Conservation (phyloP, 1,140 invertebrate species). For the Hyphantria cunea region DNA sequence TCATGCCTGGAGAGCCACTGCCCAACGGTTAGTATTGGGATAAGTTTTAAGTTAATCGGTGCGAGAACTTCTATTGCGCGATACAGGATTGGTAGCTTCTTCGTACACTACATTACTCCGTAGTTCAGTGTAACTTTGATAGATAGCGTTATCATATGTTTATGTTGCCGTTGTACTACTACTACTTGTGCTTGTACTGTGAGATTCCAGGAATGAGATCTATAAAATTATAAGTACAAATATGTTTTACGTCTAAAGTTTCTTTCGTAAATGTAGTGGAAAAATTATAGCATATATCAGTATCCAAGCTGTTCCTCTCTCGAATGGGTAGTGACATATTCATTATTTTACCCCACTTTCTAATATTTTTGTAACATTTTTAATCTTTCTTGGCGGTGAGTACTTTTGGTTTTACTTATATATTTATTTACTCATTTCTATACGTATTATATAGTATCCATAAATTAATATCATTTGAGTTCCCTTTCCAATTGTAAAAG, state of each 20-base stretch:
- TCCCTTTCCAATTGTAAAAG: slow-evolving; percentile 32
- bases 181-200: too few relatives aligned
- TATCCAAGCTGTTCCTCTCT: slow-evolving; percentile 27
- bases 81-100: too few relatives aligned
- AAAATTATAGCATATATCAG: slow-evolving; percentile 9
- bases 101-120: too few relatives aligned
- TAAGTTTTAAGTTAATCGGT: too few relatives aligned
- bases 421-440: slow-evolving; percentile 33
- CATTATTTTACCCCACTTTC: slow-evolving; percentile 35
- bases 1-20: too few relatives aligned
- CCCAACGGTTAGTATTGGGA: too few relatives aligned
- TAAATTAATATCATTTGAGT: slow-evolving; percentile 27
- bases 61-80: too few relatives aligned
- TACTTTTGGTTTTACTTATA: slow-evolving; percentile 32
- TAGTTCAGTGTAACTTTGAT: too few relatives aligned
- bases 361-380: slow-evolving; percentile 29
- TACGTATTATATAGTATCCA: slow-evolving; percentile 32
- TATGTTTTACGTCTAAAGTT: slow-evolving; percentile 6
- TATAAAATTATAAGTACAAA: slow-evolving; percentile 5
- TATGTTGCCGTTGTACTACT: too few relatives aligned
- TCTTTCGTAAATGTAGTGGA: slow-evolving; percentile 1
- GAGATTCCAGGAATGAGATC: too few relatives aligned
- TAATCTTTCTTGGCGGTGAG: slow-evolving; percentile 23
- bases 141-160: too few relatives aligned
- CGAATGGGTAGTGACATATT: too few relatives aligned